Base-by-base conservation (phyloP, 2,888 invertebrate species). In the Myopa testacea region DNA sequence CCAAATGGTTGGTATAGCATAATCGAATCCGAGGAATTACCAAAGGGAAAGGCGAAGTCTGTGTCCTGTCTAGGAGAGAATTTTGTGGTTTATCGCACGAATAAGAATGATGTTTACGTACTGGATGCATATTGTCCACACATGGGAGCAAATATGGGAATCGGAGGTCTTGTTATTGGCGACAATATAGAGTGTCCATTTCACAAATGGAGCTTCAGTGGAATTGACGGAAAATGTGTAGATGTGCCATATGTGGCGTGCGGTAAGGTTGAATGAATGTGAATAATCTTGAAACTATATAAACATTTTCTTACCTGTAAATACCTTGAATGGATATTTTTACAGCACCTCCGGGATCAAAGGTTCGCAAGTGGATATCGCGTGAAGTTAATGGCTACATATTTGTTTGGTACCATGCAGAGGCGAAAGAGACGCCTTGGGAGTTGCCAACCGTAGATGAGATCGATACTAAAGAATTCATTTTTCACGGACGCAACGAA, bases 1-100 rank as follows among this genome's bases (percentile, higher is more conserved):
- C 97, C 97, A 0, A 97, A 97, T 85, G 97, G 97, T 0, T 97
- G 97, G 97, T 96, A 94, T 83, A 93, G 92, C 0, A 86, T 97
- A 1, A 89, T 93, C 0, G 96, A 96, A 85, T 94, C 94, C 4
- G 88, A 90, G 7, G 90, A 92, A 0, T 85, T 96, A 26, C 90
- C 88, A 60, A 83, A 85, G 0, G 91, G 92, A 0, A 90, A 91
- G 70, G 93, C 93, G 0, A 88, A 90, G 7, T 91, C 93, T 78
- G 91, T 94, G 0, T 91, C 93, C 72, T 93, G 92, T 45, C 87
- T 96, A 40, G 96, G 95, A 3, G 91, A 93, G 84, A 92, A 94
- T 81, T 91, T 95, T 50, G 94, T 93, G 58, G 91, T 95, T 0
- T 95, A 92, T 84, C 91, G 95, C 40, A 92, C 93, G 0, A 90